phyloP scores from a whole-genome alignment of 1,140 invertebrate genomes.

The Brachionus angularis region DNA sequence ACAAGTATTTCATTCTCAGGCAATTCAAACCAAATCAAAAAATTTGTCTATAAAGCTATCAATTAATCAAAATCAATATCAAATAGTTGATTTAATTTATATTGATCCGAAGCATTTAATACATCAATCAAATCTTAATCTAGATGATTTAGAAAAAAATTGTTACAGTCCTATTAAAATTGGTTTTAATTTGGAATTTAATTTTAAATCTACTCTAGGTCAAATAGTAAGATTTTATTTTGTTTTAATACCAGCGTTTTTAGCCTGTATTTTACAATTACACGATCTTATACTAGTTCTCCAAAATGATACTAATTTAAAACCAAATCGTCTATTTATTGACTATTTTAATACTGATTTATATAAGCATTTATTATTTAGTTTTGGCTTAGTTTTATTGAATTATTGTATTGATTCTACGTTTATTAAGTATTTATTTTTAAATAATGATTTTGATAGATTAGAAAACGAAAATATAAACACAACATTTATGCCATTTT shows the following conservation, averaged over 20 bases:
- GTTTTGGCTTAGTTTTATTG: not conserved
- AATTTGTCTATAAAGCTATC: constrained; percentile 9
- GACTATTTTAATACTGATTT: not conserved
- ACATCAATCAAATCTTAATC: constrained; percentile 3
- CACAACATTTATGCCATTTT: not conserved
- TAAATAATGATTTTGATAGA: not conserved
- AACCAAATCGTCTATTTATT: not conserved
- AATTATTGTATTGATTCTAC: too few relatives aligned
- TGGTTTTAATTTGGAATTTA: not conserved
- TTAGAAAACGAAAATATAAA: not conserved
- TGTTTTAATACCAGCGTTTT: constrained; percentile 1
- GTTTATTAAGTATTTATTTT: not conserved
- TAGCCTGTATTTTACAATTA: constrained; percentile 4
- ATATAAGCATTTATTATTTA: not conserved
- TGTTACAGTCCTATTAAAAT: not conserved
- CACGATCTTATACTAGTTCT: not conserved
- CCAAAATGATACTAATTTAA: not conserved
- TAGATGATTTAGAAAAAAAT: not conserved
- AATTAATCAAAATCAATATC: not conserved
- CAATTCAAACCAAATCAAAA: constrained; percentile 22
- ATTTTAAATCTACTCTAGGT: not conserved
- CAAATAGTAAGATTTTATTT: constrained; percentile 37
- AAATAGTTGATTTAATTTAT: constrained; percentile 2
- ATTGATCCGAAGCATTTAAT: constrained; percentile 22
- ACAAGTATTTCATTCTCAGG: not conserved